A percentile compares a stretch with the other conserved stretches of the same genome.
These are phyloP conservation scores for Muscicapa adusta DNA, from an alignment of 2,113 vertebrate genomes.

Conservation along the genomic window DNA sequence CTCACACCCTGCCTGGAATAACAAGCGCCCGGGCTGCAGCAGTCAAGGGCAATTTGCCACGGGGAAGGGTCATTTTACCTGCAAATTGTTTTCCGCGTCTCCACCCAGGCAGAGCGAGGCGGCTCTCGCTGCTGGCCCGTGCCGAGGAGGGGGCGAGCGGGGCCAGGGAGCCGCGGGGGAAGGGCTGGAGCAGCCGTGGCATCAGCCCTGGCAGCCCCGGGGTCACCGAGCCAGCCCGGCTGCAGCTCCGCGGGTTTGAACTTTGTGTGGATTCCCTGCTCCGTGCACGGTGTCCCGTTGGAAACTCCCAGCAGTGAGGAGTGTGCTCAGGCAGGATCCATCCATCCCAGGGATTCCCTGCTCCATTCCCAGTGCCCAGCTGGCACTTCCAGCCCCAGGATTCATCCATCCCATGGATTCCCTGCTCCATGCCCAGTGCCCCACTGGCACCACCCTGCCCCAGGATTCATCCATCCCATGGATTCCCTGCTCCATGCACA, in stretches of 20 bases:
- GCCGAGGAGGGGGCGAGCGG: accelerated
- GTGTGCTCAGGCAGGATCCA: accelerated
- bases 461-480: not conserved
- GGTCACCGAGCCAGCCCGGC: accelerated
- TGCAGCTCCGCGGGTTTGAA: accelerated
- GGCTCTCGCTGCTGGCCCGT: not conserved
- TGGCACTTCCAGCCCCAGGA: accelerated
- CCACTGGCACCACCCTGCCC: too few relatives aligned
- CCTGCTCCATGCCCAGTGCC: not conserved
- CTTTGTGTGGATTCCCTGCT: not conserved
- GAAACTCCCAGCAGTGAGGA: not conserved
- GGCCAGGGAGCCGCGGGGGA: accelerated
- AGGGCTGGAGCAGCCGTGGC: not conserved
- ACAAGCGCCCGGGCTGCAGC: slow-evolving; percentile 51
- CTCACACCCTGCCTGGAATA: slow-evolving; percentile 55
- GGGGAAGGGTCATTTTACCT: slow-evolving; percentile 58
- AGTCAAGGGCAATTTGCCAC: slow-evolving; percentile 68
- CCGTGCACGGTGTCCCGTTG: accelerated
- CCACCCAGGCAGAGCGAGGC: not conserved
- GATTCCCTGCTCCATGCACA: too few relatives aligned
- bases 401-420: not conserved
- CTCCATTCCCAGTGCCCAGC: accelerated
- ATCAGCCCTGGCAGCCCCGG: not conserved
- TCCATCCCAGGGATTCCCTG: not conserved
- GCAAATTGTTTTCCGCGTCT: slow-evolving; percentile 59